These are phyloP conservation scores for Neotoxoptera formosana DNA, from an alignment of 1,140 invertebrate species.

Conservation along the genomic window DNA sequence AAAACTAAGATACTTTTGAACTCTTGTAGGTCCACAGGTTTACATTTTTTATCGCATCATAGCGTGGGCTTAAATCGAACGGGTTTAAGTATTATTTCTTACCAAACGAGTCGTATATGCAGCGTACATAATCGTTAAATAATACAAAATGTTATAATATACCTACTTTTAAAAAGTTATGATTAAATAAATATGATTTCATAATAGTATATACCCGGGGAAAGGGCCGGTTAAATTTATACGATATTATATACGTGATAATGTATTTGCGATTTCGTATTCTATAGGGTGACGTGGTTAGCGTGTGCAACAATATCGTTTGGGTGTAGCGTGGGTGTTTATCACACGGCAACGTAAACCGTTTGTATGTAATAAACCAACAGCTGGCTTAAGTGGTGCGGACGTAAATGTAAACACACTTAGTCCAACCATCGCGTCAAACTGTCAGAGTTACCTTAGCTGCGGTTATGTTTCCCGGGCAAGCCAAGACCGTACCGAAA, in stretches of 20 bases:
- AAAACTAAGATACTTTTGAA: constrained; percentile 10
- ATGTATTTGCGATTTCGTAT: background rate
- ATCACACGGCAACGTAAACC: background rate
- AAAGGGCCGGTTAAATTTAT: background rate
- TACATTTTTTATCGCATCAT: background rate
- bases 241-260: background rate
- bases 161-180: background rate
- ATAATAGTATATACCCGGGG: background rate
- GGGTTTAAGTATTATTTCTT: background rate
- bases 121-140: background rate
- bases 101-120: background rate
- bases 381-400: too few relatives aligned
- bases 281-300: background rate
- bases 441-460: too few relatives aligned
- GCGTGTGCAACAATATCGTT: background rate
- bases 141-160: background rate
- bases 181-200: background rate
- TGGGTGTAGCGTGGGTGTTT: background rate
- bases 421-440: background rate
- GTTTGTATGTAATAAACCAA: background rate
- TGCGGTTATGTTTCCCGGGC: background rate
- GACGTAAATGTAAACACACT: background rate
- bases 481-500: background rate
- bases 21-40: background rate
- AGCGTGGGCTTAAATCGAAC: background rate